Base-by-base conservation (phyloP, 2,113 vertebrate genomes). In the Egretta garzetta region DNA sequence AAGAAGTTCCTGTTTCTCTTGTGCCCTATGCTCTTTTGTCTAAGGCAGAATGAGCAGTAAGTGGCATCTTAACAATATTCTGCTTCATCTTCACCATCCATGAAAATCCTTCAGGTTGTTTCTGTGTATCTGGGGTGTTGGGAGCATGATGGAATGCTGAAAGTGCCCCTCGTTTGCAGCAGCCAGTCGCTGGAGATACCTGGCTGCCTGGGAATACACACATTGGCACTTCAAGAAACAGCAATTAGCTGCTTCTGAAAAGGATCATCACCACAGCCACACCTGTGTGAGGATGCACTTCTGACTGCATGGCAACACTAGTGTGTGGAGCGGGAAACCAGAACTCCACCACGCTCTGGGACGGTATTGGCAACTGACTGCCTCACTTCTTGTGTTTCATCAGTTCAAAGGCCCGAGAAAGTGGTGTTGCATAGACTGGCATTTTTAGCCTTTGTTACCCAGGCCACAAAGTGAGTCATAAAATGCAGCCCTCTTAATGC, bases 401-500 rank as follows among this genome's bases (percentile, higher is more conserved):
- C 55, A 75, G 16, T 39, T 70, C 50, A 5, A 74, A 74, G n/a
- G 47, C 45, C 64, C 1, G 3, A 90, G 56, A 50, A 79, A 85
- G 47, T 15, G 24, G 30, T 39, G 19, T 14, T 80, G 30, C 16
- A 14, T 0, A 55, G 67, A 22, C 8, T 18, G 55, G 13, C 19
- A 16, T 33, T 68, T 28, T 64, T 4, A 74, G 55, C 55, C 1
- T 2, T n/a, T 35, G 26, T 52, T 63, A 58, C 24, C 22, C 19
- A 6, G 12, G 35, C 30, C 55, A 71, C 47, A 28, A 27, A 67
- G 26, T 12, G 59, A 59, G 8, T 73, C 39, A 49, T 41, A 21
- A 62, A 67, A 63, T 4, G 8, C 67, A 59, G 21, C 1, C 0
- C 35, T 50, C 30, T 60, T 74, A 16, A 18, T 35, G 33, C 0